Evolutionary conservation across 2,113 vertebrate species (phyloP).

Genomic region (Rhinoderma darwinii): DNA sequence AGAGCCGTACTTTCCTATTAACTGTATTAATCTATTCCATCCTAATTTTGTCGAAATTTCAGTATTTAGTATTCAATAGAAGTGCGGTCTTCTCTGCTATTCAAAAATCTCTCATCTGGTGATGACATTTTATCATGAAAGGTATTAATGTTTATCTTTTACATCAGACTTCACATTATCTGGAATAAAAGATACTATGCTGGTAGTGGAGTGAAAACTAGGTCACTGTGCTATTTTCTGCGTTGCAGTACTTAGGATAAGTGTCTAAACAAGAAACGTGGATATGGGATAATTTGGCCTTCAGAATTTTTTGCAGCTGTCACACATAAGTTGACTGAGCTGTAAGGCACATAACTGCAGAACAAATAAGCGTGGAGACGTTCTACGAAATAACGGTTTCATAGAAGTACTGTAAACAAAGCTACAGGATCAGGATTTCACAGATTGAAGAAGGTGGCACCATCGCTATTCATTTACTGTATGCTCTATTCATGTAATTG

Average conservation of each 20-base stretch:
- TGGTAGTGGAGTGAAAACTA: conserved; percentile 40
- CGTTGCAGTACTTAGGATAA: conserved; percentile 45
- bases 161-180: conserved; percentile 24
- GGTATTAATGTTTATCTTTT: conserved; percentile 45
- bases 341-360: conserved; percentile 28
- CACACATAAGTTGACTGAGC: conserved; percentile 44
- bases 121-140: conserved; percentile 10
- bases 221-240: conserved; percentile 47
- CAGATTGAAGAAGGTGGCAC: not conserved
- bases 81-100: not conserved
- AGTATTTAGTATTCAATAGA: not conserved
- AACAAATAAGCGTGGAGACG: conserved; percentile 40
- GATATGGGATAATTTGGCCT: conserved; percentile 51
- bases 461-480: not conserved
- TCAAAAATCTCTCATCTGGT: not conserved
- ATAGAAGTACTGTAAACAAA: not conserved
- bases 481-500: not conserved
- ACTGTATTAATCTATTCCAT: not conserved
- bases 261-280: conserved; percentile 50
- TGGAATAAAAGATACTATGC: conserved; percentile 30
- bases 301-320: conserved; percentile 37
- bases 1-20: no score
- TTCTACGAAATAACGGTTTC: conserved; percentile 1
- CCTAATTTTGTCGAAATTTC: not conserved
- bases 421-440: not conserved